phyloP scores from a whole-genome alignment of 2,797 vertebrate genomes.

The Sebastolobus alascanus region DNA sequence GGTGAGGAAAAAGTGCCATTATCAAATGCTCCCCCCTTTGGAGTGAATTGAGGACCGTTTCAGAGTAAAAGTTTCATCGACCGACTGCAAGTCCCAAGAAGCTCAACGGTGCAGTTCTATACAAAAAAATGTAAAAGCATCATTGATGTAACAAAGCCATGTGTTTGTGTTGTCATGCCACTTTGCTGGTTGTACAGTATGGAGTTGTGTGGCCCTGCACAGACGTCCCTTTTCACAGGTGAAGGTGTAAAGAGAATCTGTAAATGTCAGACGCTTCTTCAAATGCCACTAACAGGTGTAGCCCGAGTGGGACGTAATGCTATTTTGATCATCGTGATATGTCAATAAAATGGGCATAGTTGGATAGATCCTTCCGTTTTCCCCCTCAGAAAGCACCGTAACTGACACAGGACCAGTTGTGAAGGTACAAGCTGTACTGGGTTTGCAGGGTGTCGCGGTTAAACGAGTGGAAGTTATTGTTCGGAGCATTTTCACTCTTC shows the following conservation, averaged over 20 bases:
- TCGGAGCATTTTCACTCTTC: slow-evolving; percentile 45
- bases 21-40: slow-evolving; percentile 72
- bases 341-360: slow-evolving; percentile 62
- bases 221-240: slow-evolving; percentile 51
- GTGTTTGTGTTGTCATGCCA: slow-evolving; percentile 64
- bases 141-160: slow-evolving; percentile 62
- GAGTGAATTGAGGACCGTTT: slow-evolving; percentile 55
- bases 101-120: slow-evolving; percentile 67
- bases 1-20: slow-evolving; percentile 83
- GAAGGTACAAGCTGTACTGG: slow-evolving; percentile 42
- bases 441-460: slow-evolving; percentile 11
- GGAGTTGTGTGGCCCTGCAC: slow-evolving; percentile 49
- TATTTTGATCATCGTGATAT: slow-evolving; percentile 53
- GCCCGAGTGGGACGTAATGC: slow-evolving; percentile 27
- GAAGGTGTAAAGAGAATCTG: slow-evolving; percentile 33
- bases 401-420: slow-evolving; percentile 41
- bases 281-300: slow-evolving; percentile 38
- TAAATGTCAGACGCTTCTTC: slow-evolving; percentile 52
- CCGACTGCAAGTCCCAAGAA: slow-evolving; percentile 55
- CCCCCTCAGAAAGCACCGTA: slow-evolving; percentile 36
- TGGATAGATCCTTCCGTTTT: slow-evolving; percentile 46
- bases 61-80: slow-evolving; percentile 54
- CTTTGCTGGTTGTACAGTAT: slow-evolving; percentile 77
- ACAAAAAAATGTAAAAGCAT: slow-evolving; percentile 73
- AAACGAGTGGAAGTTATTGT: slow-evolving; percentile 19